These are phyloP conservation scores for Eospalax fontanierii DNA, from an alignment of 2,797 vertebrate species.

Conservation along the genomic window DNA sequence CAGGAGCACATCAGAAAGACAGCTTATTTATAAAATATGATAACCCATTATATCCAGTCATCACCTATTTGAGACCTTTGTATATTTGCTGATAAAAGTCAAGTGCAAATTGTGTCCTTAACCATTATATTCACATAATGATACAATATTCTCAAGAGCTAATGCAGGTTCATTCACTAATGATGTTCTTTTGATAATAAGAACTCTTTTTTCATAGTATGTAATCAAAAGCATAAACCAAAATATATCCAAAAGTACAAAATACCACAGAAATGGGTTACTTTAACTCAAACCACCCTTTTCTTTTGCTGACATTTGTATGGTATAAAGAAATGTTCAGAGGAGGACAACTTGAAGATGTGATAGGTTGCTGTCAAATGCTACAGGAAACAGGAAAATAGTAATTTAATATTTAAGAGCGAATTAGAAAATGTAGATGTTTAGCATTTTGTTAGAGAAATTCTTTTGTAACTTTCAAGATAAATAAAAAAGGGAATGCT, in stretches of 20 bases:
- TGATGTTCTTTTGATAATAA: not conserved
- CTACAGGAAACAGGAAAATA: not conserved
- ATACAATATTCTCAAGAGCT: conserved; percentile 31
- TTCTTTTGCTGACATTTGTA: not conserved
- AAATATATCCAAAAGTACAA: not conserved
- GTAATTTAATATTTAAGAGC: not conserved
- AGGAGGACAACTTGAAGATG: not conserved
- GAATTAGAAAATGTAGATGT: not conserved
- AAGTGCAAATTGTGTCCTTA: not conserved
- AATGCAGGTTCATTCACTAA: not conserved
- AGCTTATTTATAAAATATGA: not conserved
- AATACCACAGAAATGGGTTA: not conserved
- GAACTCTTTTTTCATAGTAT: not conserved
- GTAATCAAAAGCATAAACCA: conserved; percentile 1
- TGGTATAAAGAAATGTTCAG: not conserved
- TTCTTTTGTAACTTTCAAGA: not conserved
- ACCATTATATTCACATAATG: not conserved
- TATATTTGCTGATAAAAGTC: not conserved
- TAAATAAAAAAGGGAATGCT: not conserved
- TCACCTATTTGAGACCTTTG: not conserved
- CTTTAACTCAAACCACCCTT: not conserved
- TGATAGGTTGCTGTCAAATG: not conserved
- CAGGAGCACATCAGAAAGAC: not conserved
- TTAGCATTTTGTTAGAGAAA: not conserved
- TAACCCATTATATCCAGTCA: not conserved